These are phyloP conservation scores for Helogale parvula DNA, from an alignment of 2,113 vertebrate genomes.

Conservation along the genomic window DNA sequence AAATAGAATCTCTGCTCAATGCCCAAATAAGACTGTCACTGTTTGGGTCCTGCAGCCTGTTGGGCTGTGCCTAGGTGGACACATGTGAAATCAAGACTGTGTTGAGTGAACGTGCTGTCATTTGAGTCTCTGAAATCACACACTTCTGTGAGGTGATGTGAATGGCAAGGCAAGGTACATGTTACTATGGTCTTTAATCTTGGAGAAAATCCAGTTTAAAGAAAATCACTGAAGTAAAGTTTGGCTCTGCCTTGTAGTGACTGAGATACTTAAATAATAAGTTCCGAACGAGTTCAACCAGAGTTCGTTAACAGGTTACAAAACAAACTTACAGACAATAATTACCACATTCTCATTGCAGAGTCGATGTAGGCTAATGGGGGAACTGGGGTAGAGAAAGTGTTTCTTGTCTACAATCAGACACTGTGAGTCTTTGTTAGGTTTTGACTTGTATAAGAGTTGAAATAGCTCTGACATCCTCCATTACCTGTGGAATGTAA, in stretches of 20 bases:
- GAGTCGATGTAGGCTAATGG: not conserved
- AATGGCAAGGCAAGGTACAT: not conserved
- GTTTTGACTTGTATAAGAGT: not conserved
- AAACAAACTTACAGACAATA: not conserved
- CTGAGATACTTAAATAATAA: not conserved
- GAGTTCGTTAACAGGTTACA: not conserved
- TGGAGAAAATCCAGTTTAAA: not conserved
- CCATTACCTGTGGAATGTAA: slow-evolving; percentile 59
- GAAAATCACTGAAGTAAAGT: not conserved
- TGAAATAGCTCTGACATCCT: slow-evolving; percentile 15
- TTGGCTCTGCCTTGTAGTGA: not conserved
- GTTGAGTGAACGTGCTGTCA: not conserved
- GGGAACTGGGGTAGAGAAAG: not conserved
- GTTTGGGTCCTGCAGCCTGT: not conserved
- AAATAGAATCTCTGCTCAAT: slow-evolving; percentile 58
- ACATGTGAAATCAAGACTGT: not conserved
- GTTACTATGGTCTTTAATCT: not conserved
- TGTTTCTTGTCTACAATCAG: not conserved
- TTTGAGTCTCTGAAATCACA: not conserved
- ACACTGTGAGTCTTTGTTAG: not conserved
- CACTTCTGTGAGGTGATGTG: not conserved
- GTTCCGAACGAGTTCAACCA: not conserved
- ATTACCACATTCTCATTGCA: not conserved
- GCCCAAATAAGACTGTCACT: not conserved
- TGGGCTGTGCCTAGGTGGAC: not conserved